Percentiles rank a stretch among this genome's conserved stretches.
Conservation (phyloP, 2,888 invertebrate species). For the Megastigmus dorsalis region DNA sequence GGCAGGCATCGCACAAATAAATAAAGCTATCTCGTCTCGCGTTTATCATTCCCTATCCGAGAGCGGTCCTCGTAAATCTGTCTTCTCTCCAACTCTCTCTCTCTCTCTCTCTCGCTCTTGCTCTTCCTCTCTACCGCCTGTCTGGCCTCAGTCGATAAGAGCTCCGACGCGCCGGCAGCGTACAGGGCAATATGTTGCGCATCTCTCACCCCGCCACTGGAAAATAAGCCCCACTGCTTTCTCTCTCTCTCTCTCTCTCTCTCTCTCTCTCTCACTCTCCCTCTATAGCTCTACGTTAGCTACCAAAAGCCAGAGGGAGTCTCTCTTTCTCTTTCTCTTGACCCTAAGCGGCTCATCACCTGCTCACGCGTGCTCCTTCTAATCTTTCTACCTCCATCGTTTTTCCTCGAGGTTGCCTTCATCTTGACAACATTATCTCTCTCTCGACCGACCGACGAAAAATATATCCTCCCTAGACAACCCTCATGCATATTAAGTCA, state of each 20-base stretch:
- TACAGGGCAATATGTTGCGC: conserved; percentile 67
- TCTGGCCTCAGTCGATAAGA: conserved; percentile 53
- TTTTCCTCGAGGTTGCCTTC: conserved; percentile 9
- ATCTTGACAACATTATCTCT: conserved; percentile 52
- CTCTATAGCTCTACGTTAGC: not conserved
- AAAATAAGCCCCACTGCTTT: conserved; percentile 21
- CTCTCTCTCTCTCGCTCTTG: not conserved
- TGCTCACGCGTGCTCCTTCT: conserved; percentile 29
- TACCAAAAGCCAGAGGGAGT: not conserved
- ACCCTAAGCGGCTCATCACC: conserved; percentile 44
- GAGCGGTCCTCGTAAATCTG: conserved; percentile 77
- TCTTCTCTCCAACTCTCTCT: conserved; percentile 58
- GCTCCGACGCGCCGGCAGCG: conserved; percentile 64
- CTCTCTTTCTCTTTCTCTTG: not conserved
- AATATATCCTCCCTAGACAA: not conserved
- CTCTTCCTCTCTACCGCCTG: conserved; percentile 13
- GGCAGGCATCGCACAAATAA: conserved; percentile 77
- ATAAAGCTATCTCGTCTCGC: conserved; percentile 79
- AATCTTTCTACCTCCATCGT: conserved; percentile 42
- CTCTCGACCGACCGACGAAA: conserved; percentile 2
- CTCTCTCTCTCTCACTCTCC: not conserved
- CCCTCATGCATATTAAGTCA: conserved; percentile 37
- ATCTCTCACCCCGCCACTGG: conserved; percentile 60
- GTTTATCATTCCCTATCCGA: conserved; percentile 77
- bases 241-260: conserved; percentile 18